phyloP scores from a whole-genome alignment of 2,113 vertebrate genomes.

The Perognathus longimembris region DNA sequence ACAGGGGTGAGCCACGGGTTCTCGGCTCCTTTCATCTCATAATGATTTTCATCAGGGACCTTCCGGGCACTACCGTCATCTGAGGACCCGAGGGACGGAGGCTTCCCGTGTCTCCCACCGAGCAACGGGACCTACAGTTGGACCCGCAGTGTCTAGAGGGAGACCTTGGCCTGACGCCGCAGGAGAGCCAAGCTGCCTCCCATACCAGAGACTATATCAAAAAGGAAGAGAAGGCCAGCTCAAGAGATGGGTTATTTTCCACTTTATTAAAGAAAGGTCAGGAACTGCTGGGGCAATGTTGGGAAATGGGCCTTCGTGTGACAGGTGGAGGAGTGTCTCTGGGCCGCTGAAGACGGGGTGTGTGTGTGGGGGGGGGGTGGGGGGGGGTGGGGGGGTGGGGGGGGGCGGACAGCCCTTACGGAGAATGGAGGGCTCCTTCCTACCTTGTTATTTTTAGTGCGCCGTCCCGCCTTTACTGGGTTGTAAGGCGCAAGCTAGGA shows the following conservation, averaged over 20 bases:
- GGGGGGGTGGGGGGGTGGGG: too few relatives aligned
- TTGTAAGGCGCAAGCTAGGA: not conserved
- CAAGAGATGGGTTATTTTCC: not conserved
- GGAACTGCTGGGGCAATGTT: conserved; percentile 20
- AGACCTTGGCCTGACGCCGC: not conserved
- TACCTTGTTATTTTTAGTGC: not conserved
- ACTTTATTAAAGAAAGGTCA: conserved; percentile 2
- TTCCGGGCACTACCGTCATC: not conserved
- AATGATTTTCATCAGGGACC: conserved; percentile 7
- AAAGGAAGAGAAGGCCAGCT: not conserved
- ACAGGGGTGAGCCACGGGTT: too few relatives aligned
- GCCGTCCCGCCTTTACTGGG: not conserved
- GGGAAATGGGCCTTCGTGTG: not conserved
- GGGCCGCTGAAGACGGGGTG: not conserved
- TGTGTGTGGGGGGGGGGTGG: too few relatives aligned
- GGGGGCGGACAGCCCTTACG: not conserved
- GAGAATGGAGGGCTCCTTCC: accelerated
- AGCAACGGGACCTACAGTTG: not conserved
- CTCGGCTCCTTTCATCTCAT: not conserved
- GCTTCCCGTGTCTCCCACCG: not conserved
- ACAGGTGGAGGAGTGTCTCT: not conserved
- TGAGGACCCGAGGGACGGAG: not conserved
- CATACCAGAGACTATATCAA: not conserved
- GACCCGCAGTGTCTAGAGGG: accelerated
- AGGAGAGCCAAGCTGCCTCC: not conserved